Base-by-base conservation (phyloP, 2,888 invertebrate genomes). In the Linnaemya vulpina region DNA sequence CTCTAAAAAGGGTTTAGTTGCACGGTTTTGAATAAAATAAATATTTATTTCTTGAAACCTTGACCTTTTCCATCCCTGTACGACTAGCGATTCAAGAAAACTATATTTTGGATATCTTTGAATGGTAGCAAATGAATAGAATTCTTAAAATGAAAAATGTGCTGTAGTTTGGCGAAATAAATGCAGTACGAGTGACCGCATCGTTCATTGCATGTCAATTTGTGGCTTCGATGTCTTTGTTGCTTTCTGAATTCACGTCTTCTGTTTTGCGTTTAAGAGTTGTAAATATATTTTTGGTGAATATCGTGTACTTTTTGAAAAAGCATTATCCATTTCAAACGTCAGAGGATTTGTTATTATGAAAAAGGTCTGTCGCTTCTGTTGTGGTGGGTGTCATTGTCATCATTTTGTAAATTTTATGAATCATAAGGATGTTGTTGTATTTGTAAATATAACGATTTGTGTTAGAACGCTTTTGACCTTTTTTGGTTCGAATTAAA, bases 371-470 rank as follows among this genome's bases (percentile, higher is more conserved):
- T 51, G 4, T 51, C 22, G 2, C 9, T 20, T 51, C 4, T 51
- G 0, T 9, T 53, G 20, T 0, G 22, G 7, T 53, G 13, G 25
- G 22, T 53, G 17, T 51, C 51, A 10, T 22, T 49, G 49, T 17
- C 11, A 51, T 22, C 22, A 51, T 51, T 49, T n/a, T 25, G 11
- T 53, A 25, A 2, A 4, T 53, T 53, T 53, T 25, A 9, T 20
- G 4, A 9, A 46, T 1, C n/a, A n/a, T 15, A 46, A 15, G 1
- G n/a, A 46, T n/a, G 1, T 4, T 46, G 10, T 51, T 70, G 67
- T 51, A 53, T n/a, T 53, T 51, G 63, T 53, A 40, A n/a, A n/a
- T n/a, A n/a, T n/a, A n/a, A n/a, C n/a, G 74, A 51, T 53, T 67
- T 67, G 35, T 67, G 67, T 73, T 49, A 11, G 20, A 76, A 67